Evolutionary conservation across 37 sponge, comb jelly and placozoan species (phyloP).

Genomic region (Trichoplax adhaerens): DNA sequence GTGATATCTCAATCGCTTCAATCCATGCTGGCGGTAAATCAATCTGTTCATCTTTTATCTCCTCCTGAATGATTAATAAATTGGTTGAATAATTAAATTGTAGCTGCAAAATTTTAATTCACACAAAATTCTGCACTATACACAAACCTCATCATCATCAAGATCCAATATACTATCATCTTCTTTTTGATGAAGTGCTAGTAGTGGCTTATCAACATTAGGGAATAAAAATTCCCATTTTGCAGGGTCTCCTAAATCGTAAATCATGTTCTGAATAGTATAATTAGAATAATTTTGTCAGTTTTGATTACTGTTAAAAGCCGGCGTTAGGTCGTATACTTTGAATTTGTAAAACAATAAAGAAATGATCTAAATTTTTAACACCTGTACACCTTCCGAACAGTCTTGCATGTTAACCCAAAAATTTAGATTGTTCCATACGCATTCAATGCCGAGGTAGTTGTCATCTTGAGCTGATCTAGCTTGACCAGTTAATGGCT

Average conservation of each 20-base stretch:
- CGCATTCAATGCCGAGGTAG: constrained; percentile 78
- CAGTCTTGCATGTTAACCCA: constrained; percentile 99
- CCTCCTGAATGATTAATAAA: neutral
- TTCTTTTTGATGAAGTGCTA: constrained; percentile 56
- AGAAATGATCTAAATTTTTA: neutral
- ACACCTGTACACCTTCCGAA: constrained; percentile 63
- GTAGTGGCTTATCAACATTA: constrained; percentile 58
- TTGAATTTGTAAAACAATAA: constrained; percentile 1
- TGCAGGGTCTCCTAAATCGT: constrained; percentile 81
- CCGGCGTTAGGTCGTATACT: neutral
- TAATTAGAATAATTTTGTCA: neutral
- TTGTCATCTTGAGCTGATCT: constrained; percentile 32
- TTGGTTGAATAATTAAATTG: too few relatives aligned
- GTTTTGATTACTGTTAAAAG: neutral
- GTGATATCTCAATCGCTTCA: constrained; percentile 33
- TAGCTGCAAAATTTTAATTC: neutral
- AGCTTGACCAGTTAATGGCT: constrained; percentile 70
- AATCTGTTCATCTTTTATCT: constrained; percentile 32
- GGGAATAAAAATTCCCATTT: constrained; percentile 97
- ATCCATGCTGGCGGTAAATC: constrained; percentile 82
- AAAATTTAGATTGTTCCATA: constrained; percentile 91
- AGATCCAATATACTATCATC: constrained; percentile 7
- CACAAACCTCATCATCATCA: constrained; percentile 8
- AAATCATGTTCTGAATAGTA: constrained; percentile 37
- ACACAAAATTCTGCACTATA: neutral